phyloP scores from a whole-genome alignment of 1,140 invertebrate genomes.

The Mamestra configurata region DNA sequence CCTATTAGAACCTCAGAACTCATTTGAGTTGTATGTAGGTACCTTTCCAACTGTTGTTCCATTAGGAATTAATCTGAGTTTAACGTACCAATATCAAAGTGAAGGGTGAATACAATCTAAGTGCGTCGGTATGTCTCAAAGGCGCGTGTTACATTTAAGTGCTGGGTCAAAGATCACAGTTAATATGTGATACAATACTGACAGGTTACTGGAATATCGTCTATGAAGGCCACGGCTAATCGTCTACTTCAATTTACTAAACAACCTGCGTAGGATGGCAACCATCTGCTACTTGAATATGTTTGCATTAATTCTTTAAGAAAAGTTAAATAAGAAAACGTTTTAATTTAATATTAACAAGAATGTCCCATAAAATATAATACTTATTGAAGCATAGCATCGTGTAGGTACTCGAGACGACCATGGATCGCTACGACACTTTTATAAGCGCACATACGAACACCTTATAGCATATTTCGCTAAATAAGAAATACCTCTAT shows the following conservation, averaged over 20 bases:
- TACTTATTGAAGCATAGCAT: conserved; percentile 16
- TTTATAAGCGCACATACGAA: conserved; percentile 33
- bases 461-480: conserved; percentile 56
- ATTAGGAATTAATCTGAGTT: background rate
- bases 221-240: background rate
- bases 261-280: background rate
- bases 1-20: background rate
- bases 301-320: conserved; percentile 1
- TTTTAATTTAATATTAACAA: conserved; percentile 33
- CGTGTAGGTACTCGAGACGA: conserved; percentile 4
- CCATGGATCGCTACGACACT: conserved; percentile 23
- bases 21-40: background rate
- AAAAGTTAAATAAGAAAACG: background rate
- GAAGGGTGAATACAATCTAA: background rate
- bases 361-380: conserved; percentile 9
- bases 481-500: conserved; percentile 81
- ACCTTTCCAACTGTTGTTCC: background rate
- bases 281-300: background rate
- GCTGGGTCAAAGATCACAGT: conserved; percentile 19
- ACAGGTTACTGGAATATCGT: conserved; percentile 7
- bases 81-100: background rate
- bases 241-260: conserved; percentile 8
- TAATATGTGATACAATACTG: background rate
- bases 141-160: background rate
- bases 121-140: background rate